Conservation (phyloP, 30 jellyfish, hydroid and myxozoan species). For the Morbakka virulenta region DNA sequence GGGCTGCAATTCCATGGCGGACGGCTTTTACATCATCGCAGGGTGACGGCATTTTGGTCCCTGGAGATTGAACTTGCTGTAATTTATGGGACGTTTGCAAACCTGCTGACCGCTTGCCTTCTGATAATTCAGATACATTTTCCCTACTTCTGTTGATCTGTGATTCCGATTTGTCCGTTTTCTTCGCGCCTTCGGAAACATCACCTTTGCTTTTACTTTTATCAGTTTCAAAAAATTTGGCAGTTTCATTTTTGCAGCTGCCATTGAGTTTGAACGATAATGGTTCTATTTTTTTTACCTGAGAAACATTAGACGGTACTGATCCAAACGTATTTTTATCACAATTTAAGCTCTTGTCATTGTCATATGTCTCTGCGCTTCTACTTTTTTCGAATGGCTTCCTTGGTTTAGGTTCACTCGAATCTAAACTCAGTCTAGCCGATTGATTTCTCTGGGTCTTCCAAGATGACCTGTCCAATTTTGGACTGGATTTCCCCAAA, state of each 20-base stretch:
- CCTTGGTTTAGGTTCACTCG: neutral
- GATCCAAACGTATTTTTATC: neutral
- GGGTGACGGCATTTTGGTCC: conserved; percentile 36
- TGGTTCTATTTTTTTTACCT: neutral
- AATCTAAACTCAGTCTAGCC: neutral
- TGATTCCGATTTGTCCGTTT: neutral
- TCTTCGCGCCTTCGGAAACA: neutral
- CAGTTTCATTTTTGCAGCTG: neutral
- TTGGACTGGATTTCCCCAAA: neutral
- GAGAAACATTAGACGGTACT: neutral
- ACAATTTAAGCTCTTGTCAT: no score
- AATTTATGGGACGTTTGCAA: neutral
- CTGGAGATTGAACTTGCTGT: conserved; percentile 4
- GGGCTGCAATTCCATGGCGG: conserved; percentile 95
- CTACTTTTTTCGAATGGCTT: neutral
- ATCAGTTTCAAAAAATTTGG: neutral
- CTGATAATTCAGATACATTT: neutral
- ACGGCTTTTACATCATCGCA: conserved; percentile 34
- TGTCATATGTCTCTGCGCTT: neutral
- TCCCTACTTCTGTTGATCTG: no score
- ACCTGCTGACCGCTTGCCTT: conserved; percentile 4
- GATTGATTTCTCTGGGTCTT: neutral
- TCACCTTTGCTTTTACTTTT: neutral
- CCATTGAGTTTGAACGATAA: neutral
- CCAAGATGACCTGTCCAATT: neutral